Evolutionary conservation across 23 tunicate species (phyloP).

Genomic region (Trididemnum nubilum): DNA sequence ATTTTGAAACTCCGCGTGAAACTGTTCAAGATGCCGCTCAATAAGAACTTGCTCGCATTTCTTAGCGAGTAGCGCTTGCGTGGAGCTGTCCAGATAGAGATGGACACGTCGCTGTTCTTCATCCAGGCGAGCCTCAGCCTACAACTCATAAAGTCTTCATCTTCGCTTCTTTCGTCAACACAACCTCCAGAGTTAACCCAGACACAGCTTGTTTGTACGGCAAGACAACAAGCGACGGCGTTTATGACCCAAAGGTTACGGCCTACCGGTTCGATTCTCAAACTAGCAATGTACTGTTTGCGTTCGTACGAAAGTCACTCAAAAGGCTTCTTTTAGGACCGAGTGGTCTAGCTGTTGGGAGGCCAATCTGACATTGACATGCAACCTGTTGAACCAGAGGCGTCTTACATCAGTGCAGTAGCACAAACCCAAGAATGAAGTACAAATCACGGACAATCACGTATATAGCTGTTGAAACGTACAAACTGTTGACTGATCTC

Average conservation of each 20-base stretch:
- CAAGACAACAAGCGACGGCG: background rate
- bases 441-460: too few species aligned
- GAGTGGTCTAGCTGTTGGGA: too few species aligned
- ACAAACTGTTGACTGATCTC: too few species aligned
- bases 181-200: background rate
- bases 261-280: background rate
- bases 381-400: too few species aligned
- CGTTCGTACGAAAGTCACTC: background rate
- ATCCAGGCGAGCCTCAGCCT: conserved; percentile 92
- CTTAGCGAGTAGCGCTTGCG: conserved; percentile 64
- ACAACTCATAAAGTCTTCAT: too few species aligned
- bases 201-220: background rate
- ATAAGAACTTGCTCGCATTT: conserved; percentile 93
- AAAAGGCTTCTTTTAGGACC: too few species aligned
- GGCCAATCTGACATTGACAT: too few species aligned
- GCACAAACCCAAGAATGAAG: too few species aligned
- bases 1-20: conserved; percentile 85
- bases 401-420: too few species aligned
- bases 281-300: too few species aligned
- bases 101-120: conserved; percentile 88
- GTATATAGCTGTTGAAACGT: too few species aligned
- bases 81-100: conserved; percentile 85
- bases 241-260: background rate
- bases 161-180: too few species aligned
- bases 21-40: conserved; percentile 82